Conservation (phyloP, 2,113 vertebrate species). For the Phalacrocorax aristotelis region DNA sequence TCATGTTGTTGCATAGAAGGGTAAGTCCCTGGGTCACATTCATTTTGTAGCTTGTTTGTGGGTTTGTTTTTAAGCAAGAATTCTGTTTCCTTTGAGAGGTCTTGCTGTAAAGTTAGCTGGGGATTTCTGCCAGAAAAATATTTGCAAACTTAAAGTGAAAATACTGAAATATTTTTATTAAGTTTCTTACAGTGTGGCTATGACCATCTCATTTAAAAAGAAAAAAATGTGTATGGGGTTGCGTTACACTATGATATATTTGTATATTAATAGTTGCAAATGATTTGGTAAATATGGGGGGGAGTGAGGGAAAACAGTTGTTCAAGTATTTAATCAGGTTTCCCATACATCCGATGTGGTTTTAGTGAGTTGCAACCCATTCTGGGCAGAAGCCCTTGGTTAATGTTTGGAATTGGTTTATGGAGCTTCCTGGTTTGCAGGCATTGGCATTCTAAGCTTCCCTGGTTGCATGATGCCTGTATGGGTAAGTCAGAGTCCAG, state of each 20-base stretch:
- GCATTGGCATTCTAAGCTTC: neutral
- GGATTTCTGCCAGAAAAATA: slow-evolving; percentile 12
- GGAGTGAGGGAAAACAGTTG: neutral
- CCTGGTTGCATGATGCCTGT: neutral
- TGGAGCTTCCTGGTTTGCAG: neutral
- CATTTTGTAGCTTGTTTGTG: slow-evolving; percentile 25
- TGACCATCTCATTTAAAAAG: neutral
- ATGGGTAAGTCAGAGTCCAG: neutral
- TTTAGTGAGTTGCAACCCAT: neutral
- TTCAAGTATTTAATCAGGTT: neutral
- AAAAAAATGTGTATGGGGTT: accelerated
- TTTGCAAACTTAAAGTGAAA: neutral
- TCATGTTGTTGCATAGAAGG: slow-evolving; percentile 57
- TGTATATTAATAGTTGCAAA: neutral
- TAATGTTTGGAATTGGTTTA: neutral
- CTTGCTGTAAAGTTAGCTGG: slow-evolving; percentile 18
- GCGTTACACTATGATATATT: neutral
- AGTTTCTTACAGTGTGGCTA: neutral
- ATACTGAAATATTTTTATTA: neutral
- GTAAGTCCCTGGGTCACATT: slow-evolving; percentile 65
- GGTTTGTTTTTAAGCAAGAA: neutral
- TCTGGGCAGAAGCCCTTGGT: neutral
- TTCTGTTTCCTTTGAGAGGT: slow-evolving; percentile 48
- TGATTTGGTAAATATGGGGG: neutral
- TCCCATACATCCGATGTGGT: neutral